phyloP scores from a whole-genome alignment of 2,888 invertebrate genomes.

The Eilema griseolum region DNA sequence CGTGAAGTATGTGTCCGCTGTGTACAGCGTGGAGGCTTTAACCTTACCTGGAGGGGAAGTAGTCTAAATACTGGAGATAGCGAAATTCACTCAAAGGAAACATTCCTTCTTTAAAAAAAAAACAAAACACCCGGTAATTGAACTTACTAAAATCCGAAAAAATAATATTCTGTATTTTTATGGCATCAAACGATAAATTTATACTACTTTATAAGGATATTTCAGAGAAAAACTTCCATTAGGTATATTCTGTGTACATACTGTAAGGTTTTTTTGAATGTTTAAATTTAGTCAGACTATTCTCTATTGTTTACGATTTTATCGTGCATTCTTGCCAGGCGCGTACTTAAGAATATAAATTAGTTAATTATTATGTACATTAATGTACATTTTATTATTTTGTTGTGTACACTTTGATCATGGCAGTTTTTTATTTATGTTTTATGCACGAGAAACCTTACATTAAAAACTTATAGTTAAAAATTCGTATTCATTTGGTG shows the following conservation, averaged over 20 bases:
- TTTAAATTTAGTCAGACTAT: conserved; percentile 10
- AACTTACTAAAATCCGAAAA: too few species aligned
- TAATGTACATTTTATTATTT: conserved; percentile 11
- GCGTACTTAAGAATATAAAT: conserved; percentile 3
- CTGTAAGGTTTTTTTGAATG: not conserved
- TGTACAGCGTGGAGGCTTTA: too few species aligned
- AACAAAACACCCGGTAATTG: too few species aligned
- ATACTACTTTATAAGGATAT: too few species aligned
- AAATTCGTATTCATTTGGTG: not conserved
- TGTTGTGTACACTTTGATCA: not conserved
- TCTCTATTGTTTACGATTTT: conserved; percentile 22
- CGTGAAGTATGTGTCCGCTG: too few species aligned
- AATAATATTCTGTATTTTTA: too few species aligned
- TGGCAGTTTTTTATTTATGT: not conserved
- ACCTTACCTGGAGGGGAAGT: too few species aligned
- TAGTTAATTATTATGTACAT: conserved; percentile 15
- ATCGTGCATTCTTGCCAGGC: conserved; percentile 6
- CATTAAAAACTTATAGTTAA: not conserved
- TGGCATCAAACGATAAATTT: too few species aligned
- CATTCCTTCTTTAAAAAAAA: too few species aligned
- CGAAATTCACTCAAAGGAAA: too few species aligned
- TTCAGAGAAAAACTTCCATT: not conserved
- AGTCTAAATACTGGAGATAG: too few species aligned
- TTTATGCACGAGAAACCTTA: conserved; percentile 5
- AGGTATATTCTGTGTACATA: not conserved